Conservation (phyloP, 2,797 vertebrate genomes). For the Poecile montanus region DNA sequence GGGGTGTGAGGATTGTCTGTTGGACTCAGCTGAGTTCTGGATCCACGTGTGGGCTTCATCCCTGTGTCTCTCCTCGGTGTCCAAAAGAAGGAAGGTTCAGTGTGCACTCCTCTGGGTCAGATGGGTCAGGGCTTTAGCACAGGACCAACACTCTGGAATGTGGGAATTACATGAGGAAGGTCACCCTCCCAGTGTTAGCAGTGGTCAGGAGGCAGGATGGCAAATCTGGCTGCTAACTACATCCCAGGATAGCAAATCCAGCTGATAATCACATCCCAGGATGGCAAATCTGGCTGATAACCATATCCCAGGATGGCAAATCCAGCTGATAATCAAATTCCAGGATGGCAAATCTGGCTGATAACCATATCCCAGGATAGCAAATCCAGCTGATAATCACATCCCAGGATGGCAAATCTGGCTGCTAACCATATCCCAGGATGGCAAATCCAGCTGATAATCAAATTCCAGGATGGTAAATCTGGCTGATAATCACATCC, state of each 20-base stretch:
- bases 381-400: background rate
- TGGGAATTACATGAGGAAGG: background rate
- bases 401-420: background rate
- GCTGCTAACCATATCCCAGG: background rate
- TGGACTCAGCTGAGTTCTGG: background rate
- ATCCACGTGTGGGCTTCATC: background rate
- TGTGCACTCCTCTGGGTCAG: background rate
- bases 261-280: background rate
- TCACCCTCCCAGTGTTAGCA: background rate
- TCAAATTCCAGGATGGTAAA: background rate
- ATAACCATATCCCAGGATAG: background rate
- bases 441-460: fast-evolving
- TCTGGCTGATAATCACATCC: too few species aligned
- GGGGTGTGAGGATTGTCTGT: background rate
- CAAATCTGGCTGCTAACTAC: background rate
- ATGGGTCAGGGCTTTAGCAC: background rate
- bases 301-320: background rate
- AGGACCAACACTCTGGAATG: fast-evolving
- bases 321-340: background rate
- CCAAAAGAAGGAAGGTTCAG: fast-evolving
- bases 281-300: too few species aligned
- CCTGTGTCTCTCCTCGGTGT: fast-evolving
- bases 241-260: background rate
- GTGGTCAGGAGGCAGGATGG: background rate
- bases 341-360: background rate